Base-by-base conservation (phyloP, 2,888 invertebrate genomes). In the Melanostoma mellinum region DNA sequence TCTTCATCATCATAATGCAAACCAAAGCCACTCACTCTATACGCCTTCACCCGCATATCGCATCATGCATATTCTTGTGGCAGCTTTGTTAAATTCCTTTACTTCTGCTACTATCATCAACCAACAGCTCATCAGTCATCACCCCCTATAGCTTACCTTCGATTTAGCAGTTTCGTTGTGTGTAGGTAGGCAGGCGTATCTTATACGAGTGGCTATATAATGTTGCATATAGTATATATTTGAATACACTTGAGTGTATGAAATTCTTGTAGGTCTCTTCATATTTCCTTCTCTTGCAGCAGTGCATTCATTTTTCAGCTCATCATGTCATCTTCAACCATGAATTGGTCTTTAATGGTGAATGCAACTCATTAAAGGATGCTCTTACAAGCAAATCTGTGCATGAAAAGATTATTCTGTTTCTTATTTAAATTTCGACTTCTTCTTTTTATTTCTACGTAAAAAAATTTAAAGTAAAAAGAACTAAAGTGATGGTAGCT, bases 301-400 rank as follows among this genome's bases (percentile, higher is more conserved):
- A 30, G 35, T 40, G 53, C 52, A 67, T 53, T 63, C 38, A 63
- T 36, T 30, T 63, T 63, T 65, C 44, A 56, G 42, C 44, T 50
- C 58, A 50, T 72, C 67, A 44, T 60, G 74, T 73, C 79, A 79
- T 84, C 79, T 71, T 79, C 67, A 78, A 69, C 79, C 79, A 67
- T 84, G 84, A 84, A 84, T 84, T 79, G 84, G 84, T 75, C 69
- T 84, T 84, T 75, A 84, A 84, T 84, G 84, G 74, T 75, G 84
- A 84, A 84, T 84, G 78, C 60, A 74, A 71, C 74, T 84, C 84
- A 67, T 84, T 79, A 75, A 79, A 78, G 84, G 69, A 84, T 82
- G 73, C 56, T 71, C 74, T 58, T 53, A 55, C 67, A 61, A 20
- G 61, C 68, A 67, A 77, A 77, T 73, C 63, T 72, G 75, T 52